Conservation (phyloP, 1,140 invertebrate genomes). For the Limonius californicus region DNA sequence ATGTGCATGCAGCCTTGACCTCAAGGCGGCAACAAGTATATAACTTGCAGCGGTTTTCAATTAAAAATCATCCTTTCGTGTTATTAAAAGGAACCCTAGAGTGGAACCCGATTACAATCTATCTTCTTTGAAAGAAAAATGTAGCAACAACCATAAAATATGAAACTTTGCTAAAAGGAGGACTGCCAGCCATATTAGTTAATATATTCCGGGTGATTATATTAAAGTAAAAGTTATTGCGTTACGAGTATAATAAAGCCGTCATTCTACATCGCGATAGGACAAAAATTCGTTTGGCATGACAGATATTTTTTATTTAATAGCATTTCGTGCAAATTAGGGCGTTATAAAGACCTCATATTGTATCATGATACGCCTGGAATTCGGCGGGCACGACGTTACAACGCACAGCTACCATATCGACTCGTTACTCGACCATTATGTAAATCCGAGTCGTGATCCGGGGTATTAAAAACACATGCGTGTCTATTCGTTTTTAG, state of each 20-base stretch:
- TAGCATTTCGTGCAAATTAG: constrained; percentile 13
- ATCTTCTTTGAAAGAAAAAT: too few relatives aligned
- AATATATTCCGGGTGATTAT: too few relatives aligned
- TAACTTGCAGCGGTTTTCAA: too few relatives aligned
- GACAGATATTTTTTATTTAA: constrained; percentile 14
- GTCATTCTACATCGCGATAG: neutral
- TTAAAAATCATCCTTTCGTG: too few relatives aligned
- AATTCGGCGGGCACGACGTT: constrained; percentile 7
- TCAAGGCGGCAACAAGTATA: too few relatives aligned
- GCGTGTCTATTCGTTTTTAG: constrained; percentile 32
- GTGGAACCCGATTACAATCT: too few relatives aligned
- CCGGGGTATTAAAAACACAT: constrained; percentile 31
- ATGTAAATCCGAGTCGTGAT: constrained; percentile 29
- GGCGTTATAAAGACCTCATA: constrained; percentile 14
- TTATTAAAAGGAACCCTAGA: too few relatives aligned
- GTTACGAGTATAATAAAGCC: constrained; percentile 5
- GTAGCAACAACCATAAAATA: too few relatives aligned
- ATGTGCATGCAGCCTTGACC: too few relatives aligned
- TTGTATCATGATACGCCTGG: constrained; percentile 9
- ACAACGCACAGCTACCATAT: constrained; percentile 12
- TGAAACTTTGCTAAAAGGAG: too few relatives aligned
- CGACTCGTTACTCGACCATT: constrained; percentile 20
- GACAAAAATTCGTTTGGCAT: constrained; percentile 8
- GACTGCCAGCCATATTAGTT: too few relatives aligned
- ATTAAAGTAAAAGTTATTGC: too few relatives aligned